These are phyloP conservation scores for Neomonachus schauinslandi DNA, from an alignment of 2,113 vertebrate genomes.

Conservation along the genomic window DNA sequence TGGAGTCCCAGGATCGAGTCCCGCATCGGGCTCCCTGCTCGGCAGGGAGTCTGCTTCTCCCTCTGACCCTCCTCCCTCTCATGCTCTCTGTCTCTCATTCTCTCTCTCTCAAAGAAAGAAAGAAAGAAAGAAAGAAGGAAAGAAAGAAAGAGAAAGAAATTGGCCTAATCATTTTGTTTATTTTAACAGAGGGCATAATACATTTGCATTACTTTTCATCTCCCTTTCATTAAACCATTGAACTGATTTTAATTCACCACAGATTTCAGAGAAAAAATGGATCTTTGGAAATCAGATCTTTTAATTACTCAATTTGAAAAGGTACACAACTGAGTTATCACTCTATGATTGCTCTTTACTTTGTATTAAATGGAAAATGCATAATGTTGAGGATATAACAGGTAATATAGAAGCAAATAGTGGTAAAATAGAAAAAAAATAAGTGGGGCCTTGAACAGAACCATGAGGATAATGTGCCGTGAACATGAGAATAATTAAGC, in stretches of 20 bases:
- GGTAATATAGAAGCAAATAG: not conserved
- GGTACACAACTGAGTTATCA: not conserved
- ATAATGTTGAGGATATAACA: not conserved
- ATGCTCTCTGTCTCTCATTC: no score
- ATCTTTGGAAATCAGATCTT: not conserved
- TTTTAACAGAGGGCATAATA: not conserved
- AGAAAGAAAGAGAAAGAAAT: no score
- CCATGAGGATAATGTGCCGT: not conserved
- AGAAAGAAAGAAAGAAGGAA: no score
- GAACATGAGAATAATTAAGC: not conserved
- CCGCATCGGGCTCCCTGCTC: no score
- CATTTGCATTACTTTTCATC: not conserved
- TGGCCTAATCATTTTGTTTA: not conserved
- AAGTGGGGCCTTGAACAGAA: not conserved
- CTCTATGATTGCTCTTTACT: not conserved
- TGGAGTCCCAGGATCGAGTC: no score
- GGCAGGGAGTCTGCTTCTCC: no score
- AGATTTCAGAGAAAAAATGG: not conserved
- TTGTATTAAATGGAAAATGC: not conserved
- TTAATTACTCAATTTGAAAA: not conserved
- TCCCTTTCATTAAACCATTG: constrained; percentile 7
- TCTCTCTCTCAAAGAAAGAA: no score
- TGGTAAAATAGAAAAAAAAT: not conserved
- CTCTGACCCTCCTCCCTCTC: no score
- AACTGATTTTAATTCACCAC: not conserved